Evolutionary conservation across 2,888 invertebrate genomes (phyloP).

Genomic region (Tiliacea citrago): DNA sequence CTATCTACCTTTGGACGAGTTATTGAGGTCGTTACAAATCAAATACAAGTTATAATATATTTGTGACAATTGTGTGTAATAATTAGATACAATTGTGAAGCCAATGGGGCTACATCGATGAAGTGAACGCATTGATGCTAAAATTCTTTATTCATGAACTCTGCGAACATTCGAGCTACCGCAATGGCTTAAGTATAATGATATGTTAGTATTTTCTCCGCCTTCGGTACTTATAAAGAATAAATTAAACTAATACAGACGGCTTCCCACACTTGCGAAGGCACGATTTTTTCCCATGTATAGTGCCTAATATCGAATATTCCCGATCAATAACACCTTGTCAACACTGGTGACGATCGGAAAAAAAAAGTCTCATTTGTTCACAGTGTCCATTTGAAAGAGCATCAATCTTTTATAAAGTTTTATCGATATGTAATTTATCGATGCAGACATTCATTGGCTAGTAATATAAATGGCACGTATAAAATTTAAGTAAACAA

Average conservation of each 20-base stretch:
- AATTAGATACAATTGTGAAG: conserved; percentile 17
- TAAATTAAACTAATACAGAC: neutral
- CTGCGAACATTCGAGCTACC: neutral
- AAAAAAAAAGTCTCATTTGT: too few species aligned
- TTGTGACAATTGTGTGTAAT: conserved; percentile 6
- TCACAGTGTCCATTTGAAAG: neutral
- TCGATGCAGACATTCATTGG: conserved; percentile 31
- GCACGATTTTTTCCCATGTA: neutral
- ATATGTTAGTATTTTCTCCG: conserved; percentile 6
- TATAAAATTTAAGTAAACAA: conserved; percentile 13
- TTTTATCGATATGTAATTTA: neutral
- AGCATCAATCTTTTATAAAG: neutral
- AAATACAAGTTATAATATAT: conserved; percentile 34
- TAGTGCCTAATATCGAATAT: too few species aligned
- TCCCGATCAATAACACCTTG: too few species aligned
- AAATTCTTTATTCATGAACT: neutral
- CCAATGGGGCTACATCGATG: conserved; percentile 14
- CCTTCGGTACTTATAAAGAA: neutral
- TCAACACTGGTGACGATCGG: too few species aligned
- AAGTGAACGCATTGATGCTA: neutral
- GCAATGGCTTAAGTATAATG: neutral
- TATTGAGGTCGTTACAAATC: conserved; percentile 53
- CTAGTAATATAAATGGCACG: conserved; percentile 48
- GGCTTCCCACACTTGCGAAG: neutral
- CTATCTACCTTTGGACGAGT: conserved; percentile 73